Evolutionary conservation across 1,140 invertebrate species (phyloP), one percentile per base, ranked within the genome.

Genomic region (Leptestheria dahalacensis): DNA sequence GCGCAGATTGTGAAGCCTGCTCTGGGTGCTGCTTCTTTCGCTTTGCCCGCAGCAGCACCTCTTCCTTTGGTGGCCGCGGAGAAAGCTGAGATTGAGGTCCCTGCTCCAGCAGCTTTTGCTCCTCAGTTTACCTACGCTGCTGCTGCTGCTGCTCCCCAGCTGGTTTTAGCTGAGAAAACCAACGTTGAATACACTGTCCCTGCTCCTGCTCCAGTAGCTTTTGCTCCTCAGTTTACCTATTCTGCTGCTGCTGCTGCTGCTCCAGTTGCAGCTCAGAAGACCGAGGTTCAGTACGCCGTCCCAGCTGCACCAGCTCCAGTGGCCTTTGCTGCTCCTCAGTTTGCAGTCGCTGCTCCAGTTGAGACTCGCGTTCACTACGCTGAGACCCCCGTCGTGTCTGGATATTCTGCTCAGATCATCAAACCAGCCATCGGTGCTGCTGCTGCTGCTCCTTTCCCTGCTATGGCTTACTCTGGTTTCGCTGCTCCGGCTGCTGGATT

Each of bases 321-420:
- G 6, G 33, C 33, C 15, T 6, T 41, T 41, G 33, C 33, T 9
- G 33, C 33, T 9, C 33, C 33, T 15, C 33, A 41, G 33, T 9
- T 41, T 15, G 33, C 33, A 9, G 33, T 41, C 15, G 33, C 33
- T 9, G 33, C 33, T 15, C 33, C 33, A 9, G 67, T 68, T 21
- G 64, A 71, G 28, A 73, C 74, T 67, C 70, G 59, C 68, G 70
- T 62, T 65, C 72, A 57, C 67, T 73, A 67, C 69, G 71, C 67
- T 26, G 53, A 62, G 47, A 67, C 64, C 24, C 70, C 71, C 64
- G 73, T 75, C 20, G 68, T 73, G 50, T 72, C 73, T 50, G 74
- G 75, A 56, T 72, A 73, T 61, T 71, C 72, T 54, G 70, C 73
- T 33, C 71, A 60, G 52, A 66, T 69, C 50, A 54, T 65, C 49